Base-by-base conservation (phyloP, 2,113 vertebrate species). In the Gymnogyps californianus region DNA sequence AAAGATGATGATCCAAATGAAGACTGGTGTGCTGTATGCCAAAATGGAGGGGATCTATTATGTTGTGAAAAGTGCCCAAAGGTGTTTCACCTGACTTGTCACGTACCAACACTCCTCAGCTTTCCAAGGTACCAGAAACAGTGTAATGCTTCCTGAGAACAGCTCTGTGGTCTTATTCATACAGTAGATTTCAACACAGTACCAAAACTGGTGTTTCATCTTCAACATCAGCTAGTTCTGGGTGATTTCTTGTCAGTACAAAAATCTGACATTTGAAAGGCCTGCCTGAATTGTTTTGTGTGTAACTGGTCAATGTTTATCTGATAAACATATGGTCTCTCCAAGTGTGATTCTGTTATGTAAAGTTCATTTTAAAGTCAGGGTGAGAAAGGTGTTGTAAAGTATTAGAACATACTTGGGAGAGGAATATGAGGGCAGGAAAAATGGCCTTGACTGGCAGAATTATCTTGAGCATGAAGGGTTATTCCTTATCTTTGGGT, bases 21-120 rank as follows among this genome's bases (percentile, higher is more conserved):
- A 96, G 99, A 99, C 97, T 99, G 99, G 99, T 99, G 99, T 80
- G 99, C 99, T 2, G 99, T 99, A 72, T 99, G 99, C 97, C 99
- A 99, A 95, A 99, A 99, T 0, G 99, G 99, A 69, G 99, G 99
- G 28, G 99, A 99, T 89, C 98, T 99, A 16, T 96, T 99, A 26
- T 99, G 99, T 97, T 99, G 99, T 89, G 99, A 99, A 95, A 99
- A 98, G 96, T 99, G 99, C 96, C 99, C 99, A 24, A 99, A 99
- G 97, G 99, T 99, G 92, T 99, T 99, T 97, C 99, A 99, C 98
- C 99, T 99, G 95, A 99, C 99, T 93, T 99, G 99, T 91, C 99
- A 99, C 24, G 99, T 99, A 74, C 99, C 99, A 21, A 99, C 99
- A 1, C 98, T 99, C n/a, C 98, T 99, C 96, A 99, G 98, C 92